Conservation (phyloP, 2,113 vertebrate species). For the Urocolius indicus region DNA sequence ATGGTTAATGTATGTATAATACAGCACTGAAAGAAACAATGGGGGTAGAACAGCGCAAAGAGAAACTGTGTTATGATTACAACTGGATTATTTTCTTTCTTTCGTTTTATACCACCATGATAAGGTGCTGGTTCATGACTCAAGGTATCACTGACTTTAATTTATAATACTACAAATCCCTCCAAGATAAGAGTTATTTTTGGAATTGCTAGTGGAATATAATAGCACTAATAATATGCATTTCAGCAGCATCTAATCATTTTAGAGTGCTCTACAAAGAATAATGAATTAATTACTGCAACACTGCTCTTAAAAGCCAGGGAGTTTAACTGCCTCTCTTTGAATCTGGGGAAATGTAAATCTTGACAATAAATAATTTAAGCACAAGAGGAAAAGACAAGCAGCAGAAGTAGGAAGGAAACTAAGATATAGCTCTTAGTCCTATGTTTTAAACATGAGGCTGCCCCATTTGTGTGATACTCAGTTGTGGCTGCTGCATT, state of each 20-base stretch:
- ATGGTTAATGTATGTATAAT: not conserved
- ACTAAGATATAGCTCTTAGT: slow-evolving; percentile 1
- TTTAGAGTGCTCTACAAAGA: slow-evolving; percentile 17
- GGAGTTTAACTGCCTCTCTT: slow-evolving; percentile 1
- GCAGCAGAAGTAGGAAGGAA: slow-evolving; percentile 8
- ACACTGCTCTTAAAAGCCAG: not conserved
- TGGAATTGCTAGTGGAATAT: slow-evolving; percentile 5
- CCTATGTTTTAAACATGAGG: slow-evolving; percentile 38
- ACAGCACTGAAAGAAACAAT: not conserved
- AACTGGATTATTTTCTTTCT: not conserved
- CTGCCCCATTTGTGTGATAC: not conserved
- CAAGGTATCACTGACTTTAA: not conserved
- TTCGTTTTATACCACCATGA: not conserved
- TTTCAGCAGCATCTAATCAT: slow-evolving; percentile 13
- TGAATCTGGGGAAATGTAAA: slow-evolving; percentile 19
- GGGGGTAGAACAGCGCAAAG: not conserved
- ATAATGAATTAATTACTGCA: slow-evolving; percentile 55
- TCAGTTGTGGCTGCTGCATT: slow-evolving; percentile 4
- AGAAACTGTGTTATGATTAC: not conserved
- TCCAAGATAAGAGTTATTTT: not conserved
- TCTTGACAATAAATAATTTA: slow-evolving; percentile 53
- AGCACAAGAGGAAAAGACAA: slow-evolving; percentile 38
- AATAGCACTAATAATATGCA: not conserved
- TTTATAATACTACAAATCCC: slow-evolving; percentile 7
- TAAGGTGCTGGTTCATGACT: not conserved